Evolutionary conservation across 2,888 invertebrate species (phyloP), one percentile per base, ranked within the genome.

Genomic region (Harpalus rubripes): DNA sequence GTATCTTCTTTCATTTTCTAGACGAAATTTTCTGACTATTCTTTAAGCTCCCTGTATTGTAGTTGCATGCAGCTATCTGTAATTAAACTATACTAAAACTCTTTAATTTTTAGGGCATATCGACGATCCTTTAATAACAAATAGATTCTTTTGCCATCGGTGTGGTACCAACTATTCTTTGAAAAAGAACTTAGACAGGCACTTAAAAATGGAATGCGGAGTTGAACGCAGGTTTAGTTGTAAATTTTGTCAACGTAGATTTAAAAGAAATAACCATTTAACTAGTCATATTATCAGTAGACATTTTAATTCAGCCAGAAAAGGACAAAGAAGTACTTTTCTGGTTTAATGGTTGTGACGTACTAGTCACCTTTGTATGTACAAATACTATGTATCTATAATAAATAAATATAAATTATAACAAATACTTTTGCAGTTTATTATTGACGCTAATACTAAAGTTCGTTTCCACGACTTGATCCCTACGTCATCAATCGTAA

Each of bases 171-270:
- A 12, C 15, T 81, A 81, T 26, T 52, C 65, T 7, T 44, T 12
- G 89, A 91, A 92, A 86, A 91, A 92, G 87, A 93, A 93, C 90
- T 92, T 94, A 61, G 92, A 93, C 89, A 92, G 94, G 16, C 94
- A 94, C 90, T 92, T 93, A 87, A 93, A 94, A 90, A 94, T 93
- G 89, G 95, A 94, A 92, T 95, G 94, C 92, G 94, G 93, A 88
- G 94, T 93, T 92, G 95, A 92, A 90, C 95, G 93, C 4, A 61
- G 39, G 89, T 94, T 93, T 92, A 95, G 94, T 93, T 80, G 80
- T n/a, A 61, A 15, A 41, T 80, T 41, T 91, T 96, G 96, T 92
- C 91, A 94, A 88, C 95, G 95, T 92, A 93, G 94, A 88, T 96
- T 96, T 87, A 95, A 91, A 86, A 90, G 92, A 8, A 91, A 91